phyloP scores from a whole-genome alignment of 2,797 vertebrate genomes.

The Pseudomugil tenellus region DNA sequence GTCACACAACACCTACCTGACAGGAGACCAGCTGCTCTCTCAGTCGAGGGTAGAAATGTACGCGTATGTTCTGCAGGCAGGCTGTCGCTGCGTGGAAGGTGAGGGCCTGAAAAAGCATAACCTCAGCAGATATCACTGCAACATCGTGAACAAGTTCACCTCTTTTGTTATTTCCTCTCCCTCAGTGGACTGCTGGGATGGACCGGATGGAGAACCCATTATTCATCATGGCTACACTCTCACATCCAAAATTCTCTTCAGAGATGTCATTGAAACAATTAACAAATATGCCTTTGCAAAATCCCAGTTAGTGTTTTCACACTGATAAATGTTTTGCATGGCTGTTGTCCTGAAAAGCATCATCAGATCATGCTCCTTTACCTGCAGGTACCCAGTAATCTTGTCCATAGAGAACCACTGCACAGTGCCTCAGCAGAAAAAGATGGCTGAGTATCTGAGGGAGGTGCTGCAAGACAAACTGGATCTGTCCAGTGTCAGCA shows the following conservation, averaged over 20 bases:
- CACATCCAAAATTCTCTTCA: conserved; percentile 94
- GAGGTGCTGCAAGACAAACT: conserved; percentile 92
- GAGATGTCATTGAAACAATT: conserved; percentile 90
- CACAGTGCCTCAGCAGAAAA: conserved; percentile 92
- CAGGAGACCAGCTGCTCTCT: conserved; percentile 96
- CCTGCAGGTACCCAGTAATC: conserved; percentile 89
- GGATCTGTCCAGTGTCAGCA: conserved; percentile 86
- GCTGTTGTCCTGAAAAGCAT: conserved; percentile 5
- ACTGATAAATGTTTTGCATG: not conserved
- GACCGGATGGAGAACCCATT: conserved; percentile 91
- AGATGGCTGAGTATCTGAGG: conserved; percentile 90
- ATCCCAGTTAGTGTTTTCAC: conserved; percentile 84
- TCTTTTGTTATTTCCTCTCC: not conserved
- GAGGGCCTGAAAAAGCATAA: conserved; percentile 53
- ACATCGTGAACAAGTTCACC: conserved; percentile 3
- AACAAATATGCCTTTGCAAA: conserved; percentile 92
- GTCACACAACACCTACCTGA: conserved; percentile 96
- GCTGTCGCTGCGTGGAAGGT: conserved; percentile 97
- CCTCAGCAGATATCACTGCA: not conserved
- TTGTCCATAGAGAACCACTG: conserved; percentile 95
- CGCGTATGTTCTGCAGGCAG: conserved; percentile 93
- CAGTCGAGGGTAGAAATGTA: conserved; percentile 97
- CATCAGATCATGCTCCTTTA: not conserved
- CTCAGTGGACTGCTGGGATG: conserved; percentile 94
- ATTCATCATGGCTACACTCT: conserved; percentile 93